Conservation (phyloP, 2,797 vertebrate species). For the Streptopelia turtur region DNA sequence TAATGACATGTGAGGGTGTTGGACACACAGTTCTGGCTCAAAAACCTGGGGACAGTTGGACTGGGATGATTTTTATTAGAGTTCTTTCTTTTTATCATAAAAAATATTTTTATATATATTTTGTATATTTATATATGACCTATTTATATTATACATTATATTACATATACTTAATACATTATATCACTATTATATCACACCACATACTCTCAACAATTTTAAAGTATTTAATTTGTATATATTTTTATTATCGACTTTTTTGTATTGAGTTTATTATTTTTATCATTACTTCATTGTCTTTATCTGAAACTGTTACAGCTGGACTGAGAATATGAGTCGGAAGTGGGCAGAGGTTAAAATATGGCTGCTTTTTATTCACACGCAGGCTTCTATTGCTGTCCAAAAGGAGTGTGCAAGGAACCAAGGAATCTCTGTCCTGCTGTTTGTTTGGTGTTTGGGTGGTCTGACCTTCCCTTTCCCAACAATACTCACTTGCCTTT, state of each 20-base stretch:
- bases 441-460: neutral
- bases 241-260: neutral
- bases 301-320: neutral
- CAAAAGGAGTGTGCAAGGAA: neutral
- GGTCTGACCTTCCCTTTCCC: neutral
- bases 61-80: neutral
- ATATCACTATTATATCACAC: neutral
- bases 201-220: neutral
- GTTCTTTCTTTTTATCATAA: neutral
- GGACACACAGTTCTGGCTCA: neutral
- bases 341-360: neutral
- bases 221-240: neutral
- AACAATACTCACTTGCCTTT: neutral
- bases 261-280: neutral
- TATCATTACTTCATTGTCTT: neutral
- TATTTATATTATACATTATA: neutral
- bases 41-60: neutral
- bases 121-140: neutral
- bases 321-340: neutral
- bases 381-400: neutral
- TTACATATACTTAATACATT: neutral
- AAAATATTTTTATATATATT: neutral
- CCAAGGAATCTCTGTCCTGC: no score
- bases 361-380: neutral
- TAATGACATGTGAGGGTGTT: neutral